phyloP scores from a whole-genome alignment of 2,113 vertebrate species.

The Lycaon pictus region DNA sequence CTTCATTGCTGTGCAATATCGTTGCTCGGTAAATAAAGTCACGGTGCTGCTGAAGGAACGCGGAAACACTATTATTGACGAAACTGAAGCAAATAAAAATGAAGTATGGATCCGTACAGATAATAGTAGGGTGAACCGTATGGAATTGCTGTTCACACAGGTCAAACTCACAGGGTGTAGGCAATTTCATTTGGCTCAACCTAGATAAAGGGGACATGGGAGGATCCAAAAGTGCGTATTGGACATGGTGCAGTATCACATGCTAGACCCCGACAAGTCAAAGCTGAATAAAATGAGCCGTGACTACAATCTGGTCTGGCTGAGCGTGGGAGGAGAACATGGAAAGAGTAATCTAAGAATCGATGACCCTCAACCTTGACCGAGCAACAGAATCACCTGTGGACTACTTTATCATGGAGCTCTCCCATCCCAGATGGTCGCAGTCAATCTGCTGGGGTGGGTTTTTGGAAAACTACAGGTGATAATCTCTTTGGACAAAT shows the following conservation, averaged over 20 bases:
- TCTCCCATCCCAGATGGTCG: neutral
- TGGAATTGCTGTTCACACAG: neutral
- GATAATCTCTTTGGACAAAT: conserved; percentile 1
- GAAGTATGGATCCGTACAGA: neutral
- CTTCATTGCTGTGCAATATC: neutral
- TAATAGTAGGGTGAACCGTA: neutral
- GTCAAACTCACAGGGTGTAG: neutral
- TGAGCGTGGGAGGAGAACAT: neutral
- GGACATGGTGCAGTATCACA: neutral
- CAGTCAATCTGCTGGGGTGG: neutral
- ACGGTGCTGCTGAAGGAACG: neutral
- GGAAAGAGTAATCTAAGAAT: neutral
- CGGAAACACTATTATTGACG: neutral
- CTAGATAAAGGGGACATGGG: neutral
- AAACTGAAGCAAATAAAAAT: neutral
- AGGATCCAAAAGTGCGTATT: neutral
- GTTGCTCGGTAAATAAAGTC: neutral
- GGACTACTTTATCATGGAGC: neutral
- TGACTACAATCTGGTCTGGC: neutral
- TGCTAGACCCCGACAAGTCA: neutral
- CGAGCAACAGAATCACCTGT: neutral
- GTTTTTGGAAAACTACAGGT: neutral
- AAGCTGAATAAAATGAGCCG: neutral
- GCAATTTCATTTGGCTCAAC: neutral
- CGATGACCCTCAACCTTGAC: neutral